Base-by-base conservation (phyloP, 2,797 vertebrate species). In the Melanotaenia pygmaea region DNA sequence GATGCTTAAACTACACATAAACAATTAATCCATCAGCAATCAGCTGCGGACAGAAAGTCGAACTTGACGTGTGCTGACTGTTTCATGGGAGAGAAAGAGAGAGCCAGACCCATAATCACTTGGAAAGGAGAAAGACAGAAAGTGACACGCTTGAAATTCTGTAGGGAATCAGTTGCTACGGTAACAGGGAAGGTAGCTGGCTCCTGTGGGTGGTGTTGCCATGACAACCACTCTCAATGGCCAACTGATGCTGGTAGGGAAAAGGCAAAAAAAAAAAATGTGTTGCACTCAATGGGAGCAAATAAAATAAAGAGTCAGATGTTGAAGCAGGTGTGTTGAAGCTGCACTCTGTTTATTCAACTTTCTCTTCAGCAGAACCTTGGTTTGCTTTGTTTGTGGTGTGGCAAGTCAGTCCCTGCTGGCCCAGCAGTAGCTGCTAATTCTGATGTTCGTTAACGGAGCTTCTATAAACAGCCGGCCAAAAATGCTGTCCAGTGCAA, bases 121-220 rank as follows among this genome's bases (percentile, higher is more conserved):
- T 20, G 18, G 66, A 75, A 64, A 61, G 69, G 67, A 77, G 67
- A 72, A 67, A 61, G 76, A 61, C 65, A 54, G 45, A 75, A 79
- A 80, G 90, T 88, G 92, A 91, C 91, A 93, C 81, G 90, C 88
- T 92, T 88, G 85, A 90, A 93, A 93, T 94, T 93, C 94, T 93
- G 89, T 91, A 82, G 94, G 92, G 94, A 95, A 86, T 87, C 88
- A 90, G 94, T 95, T 95, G 94, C 94, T 93, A 94, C 84, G 88
- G 94, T 89, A 94, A 95, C 94, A 90, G 86, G 87, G 91, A 93
- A 94, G 93, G 94, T 94, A 95, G 91, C 90, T 64, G 90, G 89
- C 91, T 95, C 94, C 88, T 87, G 90, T 94, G 94, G 94, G 94
- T 93, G 91, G 92, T 81, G 94, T 95, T 94, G 87, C 94, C 91